Percentiles rank a stretch among this genome's conserved stretches.
Evolutionary conservation across 1,140 invertebrate genomes (phyloP).

Genomic region (Drosophila jambulina): DNA sequence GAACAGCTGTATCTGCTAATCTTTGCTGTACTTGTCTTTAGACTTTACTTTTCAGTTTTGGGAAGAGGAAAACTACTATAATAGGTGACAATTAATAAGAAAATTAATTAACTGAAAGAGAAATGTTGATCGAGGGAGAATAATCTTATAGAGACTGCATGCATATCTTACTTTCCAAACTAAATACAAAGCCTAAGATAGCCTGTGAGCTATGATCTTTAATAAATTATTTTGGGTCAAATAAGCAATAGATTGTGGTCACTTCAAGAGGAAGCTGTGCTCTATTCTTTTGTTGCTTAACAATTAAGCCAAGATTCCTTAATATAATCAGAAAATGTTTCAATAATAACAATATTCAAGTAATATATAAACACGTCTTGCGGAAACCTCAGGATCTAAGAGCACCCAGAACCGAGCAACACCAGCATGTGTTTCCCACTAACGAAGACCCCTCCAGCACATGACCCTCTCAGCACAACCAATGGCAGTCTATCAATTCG

Average conservation of each 20-base stretch:
- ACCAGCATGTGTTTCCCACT: background rate
- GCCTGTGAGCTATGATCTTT: background rate
- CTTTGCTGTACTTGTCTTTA: background rate
- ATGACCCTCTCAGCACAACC: background rate
- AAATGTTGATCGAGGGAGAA: background rate
- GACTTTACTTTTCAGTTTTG: no score
- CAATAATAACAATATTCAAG: background rate
- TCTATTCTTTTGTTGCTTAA: background rate
- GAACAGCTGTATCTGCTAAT: background rate
- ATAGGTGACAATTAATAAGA: background rate
- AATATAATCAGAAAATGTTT: background rate
- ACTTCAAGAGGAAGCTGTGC: background rate
- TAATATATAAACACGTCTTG: background rate
- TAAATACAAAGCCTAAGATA: background rate
- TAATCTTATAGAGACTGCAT: background rate
- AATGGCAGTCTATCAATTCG: constrained; percentile 39
- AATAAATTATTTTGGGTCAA: background rate
- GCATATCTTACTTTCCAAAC: background rate
- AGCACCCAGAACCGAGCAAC: background rate
- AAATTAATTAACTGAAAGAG: background rate
- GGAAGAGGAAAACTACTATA: background rate
- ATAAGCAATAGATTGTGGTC: background rate
- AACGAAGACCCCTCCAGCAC: background rate
- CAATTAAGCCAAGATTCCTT: background rate
- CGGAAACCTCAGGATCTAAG: background rate